A percentile compares a stretch with the other conserved stretches of the same genome.
Evolutionary conservation across 2,888 invertebrate genomes (phyloP).

Genomic region (Lordiphosa andalusiaca): DNA sequence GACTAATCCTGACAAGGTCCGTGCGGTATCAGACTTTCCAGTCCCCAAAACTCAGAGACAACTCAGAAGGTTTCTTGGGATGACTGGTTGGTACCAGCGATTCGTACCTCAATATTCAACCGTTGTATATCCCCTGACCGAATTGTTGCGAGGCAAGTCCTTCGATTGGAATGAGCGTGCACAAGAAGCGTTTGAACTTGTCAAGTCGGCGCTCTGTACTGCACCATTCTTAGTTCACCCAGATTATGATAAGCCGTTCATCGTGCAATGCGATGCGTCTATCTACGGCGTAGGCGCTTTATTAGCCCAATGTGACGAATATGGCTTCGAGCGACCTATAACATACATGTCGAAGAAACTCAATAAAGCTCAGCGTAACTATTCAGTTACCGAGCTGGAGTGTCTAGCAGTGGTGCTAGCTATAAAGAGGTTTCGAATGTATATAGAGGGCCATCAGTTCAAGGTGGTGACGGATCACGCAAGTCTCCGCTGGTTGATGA

Average conservation of each 20-base stretch:
- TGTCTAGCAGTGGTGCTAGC: conserved; percentile 7
- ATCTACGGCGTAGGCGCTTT: too few species aligned
- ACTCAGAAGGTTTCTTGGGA: conserved; percentile 8
- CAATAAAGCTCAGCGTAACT: conserved; percentile 14
- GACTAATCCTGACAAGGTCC: neutral
- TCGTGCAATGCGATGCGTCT: too few species aligned
- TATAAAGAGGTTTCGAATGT: neutral
- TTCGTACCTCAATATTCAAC: conserved; percentile 8
- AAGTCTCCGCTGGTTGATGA: conserved; percentile 12
- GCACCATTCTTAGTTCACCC: too few species aligned
- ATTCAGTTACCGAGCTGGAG: conserved; percentile 7
- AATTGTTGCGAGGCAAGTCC: conserved; percentile 4
- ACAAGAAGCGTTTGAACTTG: conserved; percentile 1
- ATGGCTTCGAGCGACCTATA: conserved; percentile 10
- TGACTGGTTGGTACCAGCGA: conserved; percentile 14
- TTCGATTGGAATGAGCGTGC: conserved; percentile 8
- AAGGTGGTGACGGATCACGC: conserved; percentile 8
- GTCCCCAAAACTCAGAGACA: conserved; percentile 10
- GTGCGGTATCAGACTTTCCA: conserved; percentile 3
- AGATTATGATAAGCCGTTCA: too few species aligned
- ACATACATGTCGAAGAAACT: conserved; percentile 22
- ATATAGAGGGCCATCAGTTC: neutral
- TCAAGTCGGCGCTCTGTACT: too few species aligned
- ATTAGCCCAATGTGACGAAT: neutral
- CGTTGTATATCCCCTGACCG: conserved; percentile 1